phyloP scores from a whole-genome alignment of 2,113 vertebrate genomes.

The Brachyhypopomus gauderio region DNA sequence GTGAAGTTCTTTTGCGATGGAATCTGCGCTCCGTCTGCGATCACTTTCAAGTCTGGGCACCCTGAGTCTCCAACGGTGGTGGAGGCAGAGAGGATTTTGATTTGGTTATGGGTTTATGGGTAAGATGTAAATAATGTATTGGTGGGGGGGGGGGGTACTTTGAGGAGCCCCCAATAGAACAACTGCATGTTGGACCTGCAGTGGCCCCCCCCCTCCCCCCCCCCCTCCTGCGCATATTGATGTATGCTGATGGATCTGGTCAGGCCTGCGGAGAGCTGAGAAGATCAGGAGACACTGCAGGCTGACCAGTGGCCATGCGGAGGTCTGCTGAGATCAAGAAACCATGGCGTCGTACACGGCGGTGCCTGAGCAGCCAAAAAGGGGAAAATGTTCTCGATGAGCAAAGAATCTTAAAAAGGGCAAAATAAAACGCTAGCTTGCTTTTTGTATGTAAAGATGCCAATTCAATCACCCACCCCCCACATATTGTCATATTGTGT shows the following conservation, averaged over 20 bases:
- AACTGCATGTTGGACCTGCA: too few species aligned
- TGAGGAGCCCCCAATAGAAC: constrained; percentile 5
- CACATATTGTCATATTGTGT: not conserved
- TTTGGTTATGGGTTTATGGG: not conserved
- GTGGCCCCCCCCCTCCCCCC: too few species aligned
- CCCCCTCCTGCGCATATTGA: not conserved
- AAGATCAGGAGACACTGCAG: not conserved
- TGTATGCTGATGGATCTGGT: not conserved
- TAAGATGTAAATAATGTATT: not conserved
- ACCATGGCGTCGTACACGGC: not conserved
- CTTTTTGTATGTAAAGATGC: constrained; percentile 4
- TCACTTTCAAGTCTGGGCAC: not conserved
- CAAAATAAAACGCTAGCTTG: not conserved
- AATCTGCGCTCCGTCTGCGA: not conserved
- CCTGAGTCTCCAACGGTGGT: not conserved
- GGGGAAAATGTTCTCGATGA: not conserved
- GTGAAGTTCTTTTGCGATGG: not conserved
- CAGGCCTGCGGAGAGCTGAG: too few species aligned
- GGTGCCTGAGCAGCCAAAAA: too few species aligned
- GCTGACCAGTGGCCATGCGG: not conserved
- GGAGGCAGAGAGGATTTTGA: not conserved
- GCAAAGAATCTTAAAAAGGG: not conserved
- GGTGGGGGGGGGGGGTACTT: constrained; percentile 19
- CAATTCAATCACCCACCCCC: not conserved
- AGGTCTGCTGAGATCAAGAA: constrained; percentile 8